Evolutionary conservation across 2,113 vertebrate genomes (phyloP).

Genomic region (Ciconia stormi): DNA sequence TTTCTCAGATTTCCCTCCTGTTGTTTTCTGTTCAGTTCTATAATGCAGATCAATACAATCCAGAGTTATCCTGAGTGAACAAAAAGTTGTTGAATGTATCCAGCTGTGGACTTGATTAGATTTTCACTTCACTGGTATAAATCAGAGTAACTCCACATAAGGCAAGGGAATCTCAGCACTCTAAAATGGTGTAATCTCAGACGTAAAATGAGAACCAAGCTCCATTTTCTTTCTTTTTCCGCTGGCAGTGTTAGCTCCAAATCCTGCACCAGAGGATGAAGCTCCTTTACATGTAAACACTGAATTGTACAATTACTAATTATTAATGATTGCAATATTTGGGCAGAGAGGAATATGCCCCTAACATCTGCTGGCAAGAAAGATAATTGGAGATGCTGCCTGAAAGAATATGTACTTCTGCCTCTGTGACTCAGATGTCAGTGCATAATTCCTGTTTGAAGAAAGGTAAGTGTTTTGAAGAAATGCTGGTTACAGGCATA

Average conservation of each 20-base stretch:
- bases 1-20: constrained; percentile 20
- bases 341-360: neutral
- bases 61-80: neutral
- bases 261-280: neutral
- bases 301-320: neutral
- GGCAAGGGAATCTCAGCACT: neutral
- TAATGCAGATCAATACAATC: constrained; percentile 24
- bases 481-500: neutral
- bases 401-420: neutral
- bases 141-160: constrained; percentile 1
- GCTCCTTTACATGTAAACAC: neutral
- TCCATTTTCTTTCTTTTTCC: neutral
- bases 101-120: constrained; percentile 47
- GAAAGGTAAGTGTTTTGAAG: neutral
- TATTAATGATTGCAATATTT: neutral
- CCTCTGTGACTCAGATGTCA: neutral
- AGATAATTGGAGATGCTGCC: neutral
- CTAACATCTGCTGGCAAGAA: neutral
- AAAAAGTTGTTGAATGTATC: constrained; percentile 20
- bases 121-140: constrained; percentile 28
- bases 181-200: neutral
- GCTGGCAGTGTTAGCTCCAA: neutral
- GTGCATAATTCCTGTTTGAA: neutral
- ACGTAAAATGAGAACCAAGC: neutral
- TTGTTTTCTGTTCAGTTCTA: constrained; percentile 21